These are phyloP conservation scores for Lobophora halterata DNA, from an alignment of 2,888 invertebrate species.

Conservation along the genomic window DNA sequence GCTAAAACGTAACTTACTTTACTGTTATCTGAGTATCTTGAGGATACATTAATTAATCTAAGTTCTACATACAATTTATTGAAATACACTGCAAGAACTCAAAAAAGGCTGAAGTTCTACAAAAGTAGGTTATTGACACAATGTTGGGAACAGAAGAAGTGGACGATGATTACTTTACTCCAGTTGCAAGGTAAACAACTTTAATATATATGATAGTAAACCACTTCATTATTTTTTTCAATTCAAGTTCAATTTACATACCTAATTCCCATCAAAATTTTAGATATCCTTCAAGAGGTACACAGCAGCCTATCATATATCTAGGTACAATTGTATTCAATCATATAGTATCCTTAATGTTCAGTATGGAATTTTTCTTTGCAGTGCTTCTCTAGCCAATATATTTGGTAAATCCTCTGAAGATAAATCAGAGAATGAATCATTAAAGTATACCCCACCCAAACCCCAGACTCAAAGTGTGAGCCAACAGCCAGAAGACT, in stretches of 20 bases:
- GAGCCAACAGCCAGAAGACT: slow-evolving; percentile 36
- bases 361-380: slow-evolving; percentile 10
- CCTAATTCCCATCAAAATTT: no score
- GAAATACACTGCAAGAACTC: not conserved
- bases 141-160: slow-evolving; percentile 66
- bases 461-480: slow-evolving; percentile 42
- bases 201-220: not conserved
- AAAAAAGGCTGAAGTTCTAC: not conserved
- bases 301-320: no score
- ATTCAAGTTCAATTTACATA: not conserved
- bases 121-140: not conserved
- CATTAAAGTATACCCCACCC: slow-evolving; percentile 64
- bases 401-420: slow-evolving; percentile 53
- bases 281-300: no score
- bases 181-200: slow-evolving; percentile 53
- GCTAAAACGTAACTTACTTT: no score
- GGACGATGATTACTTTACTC: slow-evolving; percentile 72
- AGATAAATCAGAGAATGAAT: slow-evolving; percentile 45
- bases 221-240: not conserved
- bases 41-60: no score
- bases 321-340: no score
- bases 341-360: no score
- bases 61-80: no score
- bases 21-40: no score
- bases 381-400: slow-evolving; percentile 62